Conservation (phyloP, 2,888 invertebrate species). For the Ypsolopha scabrella region DNA sequence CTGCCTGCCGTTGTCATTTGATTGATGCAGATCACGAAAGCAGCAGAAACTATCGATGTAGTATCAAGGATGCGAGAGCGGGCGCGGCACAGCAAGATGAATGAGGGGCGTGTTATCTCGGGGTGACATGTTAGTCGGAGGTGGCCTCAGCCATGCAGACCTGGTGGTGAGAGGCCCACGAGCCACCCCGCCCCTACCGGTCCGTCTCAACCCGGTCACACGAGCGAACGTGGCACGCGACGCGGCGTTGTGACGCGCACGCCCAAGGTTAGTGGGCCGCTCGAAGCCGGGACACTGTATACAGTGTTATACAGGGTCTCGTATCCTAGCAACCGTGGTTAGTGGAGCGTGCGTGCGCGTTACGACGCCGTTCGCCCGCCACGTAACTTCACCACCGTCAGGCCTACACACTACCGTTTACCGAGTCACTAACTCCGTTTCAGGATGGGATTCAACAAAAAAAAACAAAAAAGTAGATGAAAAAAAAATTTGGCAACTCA, state of each 20-base stretch:
- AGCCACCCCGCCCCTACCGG: conserved; percentile 10
- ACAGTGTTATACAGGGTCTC: background rate
- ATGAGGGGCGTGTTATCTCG: background rate
- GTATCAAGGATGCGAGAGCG: too few species aligned
- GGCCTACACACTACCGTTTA: conserved; percentile 66
- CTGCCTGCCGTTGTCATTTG: too few species aligned
- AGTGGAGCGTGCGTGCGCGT: conserved; percentile 16
- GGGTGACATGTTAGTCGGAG: conserved; percentile 7
- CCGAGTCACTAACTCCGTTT: conserved; percentile 65
- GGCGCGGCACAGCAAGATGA: too few species aligned
- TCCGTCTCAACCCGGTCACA: conserved; percentile 7
- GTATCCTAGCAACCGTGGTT: conserved; percentile 4
- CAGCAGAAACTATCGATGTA: too few species aligned
- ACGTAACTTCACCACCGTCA: conserved; percentile 45
- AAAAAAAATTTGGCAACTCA: conserved; percentile 56
- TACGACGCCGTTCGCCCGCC: conserved; percentile 20
- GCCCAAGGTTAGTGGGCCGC: conserved; percentile 28
- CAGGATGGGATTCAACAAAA: conserved; percentile 55
- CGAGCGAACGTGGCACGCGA: background rate
- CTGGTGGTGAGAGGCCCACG: conserved; percentile 43
- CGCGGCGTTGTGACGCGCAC: background rate
- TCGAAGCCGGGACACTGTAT: background rate
- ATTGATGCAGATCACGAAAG: too few species aligned
- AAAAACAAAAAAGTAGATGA: conserved; percentile 28
- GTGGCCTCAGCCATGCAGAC: conserved; percentile 7